phyloP scores from a whole-genome alignment of 2,797 vertebrate species.

The Hafferia zeledoni region DNA sequence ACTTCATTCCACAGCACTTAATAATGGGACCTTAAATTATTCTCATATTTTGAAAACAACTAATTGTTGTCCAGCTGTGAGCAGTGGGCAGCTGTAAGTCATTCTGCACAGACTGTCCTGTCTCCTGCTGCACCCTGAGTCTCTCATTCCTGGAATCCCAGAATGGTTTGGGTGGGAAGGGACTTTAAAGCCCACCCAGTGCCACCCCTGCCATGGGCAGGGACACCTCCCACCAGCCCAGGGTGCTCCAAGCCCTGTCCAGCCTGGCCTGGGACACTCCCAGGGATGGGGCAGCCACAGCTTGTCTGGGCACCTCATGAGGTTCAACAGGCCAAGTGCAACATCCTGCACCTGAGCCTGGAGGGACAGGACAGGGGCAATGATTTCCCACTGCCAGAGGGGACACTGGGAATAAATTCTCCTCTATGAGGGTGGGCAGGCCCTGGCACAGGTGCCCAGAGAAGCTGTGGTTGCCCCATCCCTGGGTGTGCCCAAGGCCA shows the following conservation, averaged over 20 bases:
- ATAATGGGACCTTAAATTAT: not conserved
- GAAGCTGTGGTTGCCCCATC: not conserved
- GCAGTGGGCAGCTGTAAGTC: not conserved
- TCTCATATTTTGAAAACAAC: not conserved
- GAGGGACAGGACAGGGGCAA: not conserved
- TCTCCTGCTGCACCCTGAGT: not conserved
- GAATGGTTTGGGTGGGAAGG: not conserved
- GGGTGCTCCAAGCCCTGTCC: accelerated
- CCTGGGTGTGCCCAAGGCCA: not conserved
- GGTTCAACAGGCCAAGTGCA: not conserved
- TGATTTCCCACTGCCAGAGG: accelerated
- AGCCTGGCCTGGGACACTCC: not conserved
- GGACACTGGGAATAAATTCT: not conserved
- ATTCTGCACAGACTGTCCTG: not conserved
- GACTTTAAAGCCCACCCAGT: not conserved
- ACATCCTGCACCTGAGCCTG: not conserved
- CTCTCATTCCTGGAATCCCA: not conserved
- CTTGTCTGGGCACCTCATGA: not conserved
- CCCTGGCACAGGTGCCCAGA: not conserved
- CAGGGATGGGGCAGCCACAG: not conserved
- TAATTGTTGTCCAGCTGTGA: not conserved
- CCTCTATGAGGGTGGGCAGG: not conserved
- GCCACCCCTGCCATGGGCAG: not conserved
- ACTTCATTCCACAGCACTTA: not conserved
- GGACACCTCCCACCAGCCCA: not conserved